Evolutionary conservation across 2,113 vertebrate genomes (phyloP), one percentile per base, ranked within the genome.

Genomic region (Raja brachyura): DNA sequence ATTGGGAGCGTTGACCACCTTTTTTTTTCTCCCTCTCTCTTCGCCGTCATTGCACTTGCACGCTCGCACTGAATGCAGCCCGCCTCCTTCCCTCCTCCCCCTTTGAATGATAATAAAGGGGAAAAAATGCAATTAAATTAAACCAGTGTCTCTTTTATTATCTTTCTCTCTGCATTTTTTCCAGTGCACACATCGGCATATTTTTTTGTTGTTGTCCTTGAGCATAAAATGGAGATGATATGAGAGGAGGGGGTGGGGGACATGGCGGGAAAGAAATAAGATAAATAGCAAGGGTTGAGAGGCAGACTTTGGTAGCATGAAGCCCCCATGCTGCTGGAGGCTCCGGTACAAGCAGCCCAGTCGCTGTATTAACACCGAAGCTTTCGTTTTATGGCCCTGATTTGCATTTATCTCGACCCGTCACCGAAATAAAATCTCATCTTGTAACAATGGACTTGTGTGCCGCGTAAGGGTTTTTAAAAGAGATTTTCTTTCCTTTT

Each of bases 1-100:
- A 96, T 95, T 95, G 95, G 94, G 95, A 20, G 93, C 93, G 94
- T 94, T 94, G 95, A 95, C 94, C 94, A 94, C 93, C 93, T 93
- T 92, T 90, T 33, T 9, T 70, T 18, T 3, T 22, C 16, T 31
- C 10, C 31, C n/a, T 20, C 0, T 83, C 66, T 61, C 48, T 93
- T 54, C 56, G 76, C 88, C 66, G 68, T 93, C 79, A 93, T 20
- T 56, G 93, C 61, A 93, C 92, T 7, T 4, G 56, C 0, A 48
- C 20, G 54, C 25, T 31, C 86, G 31, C 77, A 22, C 39, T 48
- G 39, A 48, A 63, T 39, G 10, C n/a, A 90, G 22, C 20, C 90
- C 77, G 22, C 16, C 31, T n/a, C 22, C 90, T 73, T 14, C 39
- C n/a, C n/a, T 3, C 39, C 39, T 48, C 39, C 39, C 39, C 39